These are phyloP conservation scores for Myripristis jacobus DNA, from an alignment of 2,797 vertebrate species.

Conservation along the genomic window DNA sequence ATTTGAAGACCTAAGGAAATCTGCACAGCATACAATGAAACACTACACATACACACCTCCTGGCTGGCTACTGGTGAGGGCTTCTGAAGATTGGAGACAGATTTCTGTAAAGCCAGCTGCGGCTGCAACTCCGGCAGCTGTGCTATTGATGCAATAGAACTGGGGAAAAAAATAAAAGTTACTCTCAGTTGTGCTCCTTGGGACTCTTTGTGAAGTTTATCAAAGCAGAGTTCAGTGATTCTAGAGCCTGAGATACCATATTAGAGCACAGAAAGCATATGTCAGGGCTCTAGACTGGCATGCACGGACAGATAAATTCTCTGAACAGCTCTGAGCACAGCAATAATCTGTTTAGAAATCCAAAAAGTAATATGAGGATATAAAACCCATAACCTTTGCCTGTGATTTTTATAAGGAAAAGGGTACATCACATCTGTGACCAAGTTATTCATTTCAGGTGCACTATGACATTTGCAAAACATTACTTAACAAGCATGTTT, in stretches of 20 bases:
- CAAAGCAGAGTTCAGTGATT: too few species aligned
- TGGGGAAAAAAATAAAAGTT: slow-evolving; percentile 59
- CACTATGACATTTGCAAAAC: neutral
- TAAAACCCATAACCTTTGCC: neutral
- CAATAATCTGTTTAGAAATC: too few species aligned
- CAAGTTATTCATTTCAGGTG: neutral
- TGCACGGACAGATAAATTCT: too few species aligned
- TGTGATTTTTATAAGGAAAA: neutral
- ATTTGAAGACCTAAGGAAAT: too few species aligned
- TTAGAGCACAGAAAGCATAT: neutral
- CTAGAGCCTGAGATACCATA: neutral
- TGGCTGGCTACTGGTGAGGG: slow-evolving; percentile 91
- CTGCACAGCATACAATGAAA: neutral
- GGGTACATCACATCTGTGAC: neutral
- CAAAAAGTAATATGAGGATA: too few species aligned
- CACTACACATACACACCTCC: slow-evolving; percentile 85
- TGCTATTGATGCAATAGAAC: slow-evolving; percentile 96
- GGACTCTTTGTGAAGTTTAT: neutral
- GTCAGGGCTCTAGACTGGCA: neutral
- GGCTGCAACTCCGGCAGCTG: slow-evolving; percentile 98
- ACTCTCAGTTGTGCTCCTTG: neutral
- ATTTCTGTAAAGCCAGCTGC: slow-evolving; percentile 98
- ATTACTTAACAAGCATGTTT: neutral
- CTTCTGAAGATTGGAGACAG: slow-evolving; percentile 99
- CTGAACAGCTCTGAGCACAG: too few species aligned